Evolutionary conservation across 2,888 invertebrate species (phyloP).

Genomic region (Macropis europaea): DNA sequence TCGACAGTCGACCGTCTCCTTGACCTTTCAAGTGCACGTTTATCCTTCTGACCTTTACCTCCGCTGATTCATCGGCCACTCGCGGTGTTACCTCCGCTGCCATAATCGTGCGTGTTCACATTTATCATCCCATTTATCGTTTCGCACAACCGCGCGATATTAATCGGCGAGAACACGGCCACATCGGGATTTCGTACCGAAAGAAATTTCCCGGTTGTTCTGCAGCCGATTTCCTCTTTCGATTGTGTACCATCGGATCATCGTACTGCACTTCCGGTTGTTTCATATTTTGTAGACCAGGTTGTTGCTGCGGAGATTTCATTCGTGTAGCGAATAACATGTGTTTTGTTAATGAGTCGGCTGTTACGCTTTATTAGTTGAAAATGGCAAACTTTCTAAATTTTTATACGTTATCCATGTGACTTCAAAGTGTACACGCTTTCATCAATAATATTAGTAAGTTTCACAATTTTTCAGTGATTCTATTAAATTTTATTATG

Average conservation of each 20-base stretch:
- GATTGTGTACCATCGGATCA: background rate
- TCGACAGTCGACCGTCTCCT: conserved; percentile 48
- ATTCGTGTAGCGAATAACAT: background rate
- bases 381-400: too few species aligned
- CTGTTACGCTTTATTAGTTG: too few species aligned
- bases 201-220: background rate
- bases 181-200: conserved; percentile 6
- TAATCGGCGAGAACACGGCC: conserved; percentile 48
- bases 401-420: too few species aligned
- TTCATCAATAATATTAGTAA: too few species aligned
- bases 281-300: background rate
- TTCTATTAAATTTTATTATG: too few species aligned
- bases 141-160: conserved; percentile 44
- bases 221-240: background rate
- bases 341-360: too few species aligned
- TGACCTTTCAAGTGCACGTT: conserved; percentile 68
- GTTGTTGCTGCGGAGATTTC: background rate
- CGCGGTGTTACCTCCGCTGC: conserved; percentile 43
- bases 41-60: conserved; percentile 67
- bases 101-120: conserved; percentile 62
- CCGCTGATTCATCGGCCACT: conserved; percentile 66
- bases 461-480: too few species aligned
- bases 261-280: conserved; percentile 9
- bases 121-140: conserved; percentile 63
- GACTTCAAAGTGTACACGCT: too few species aligned